These are phyloP conservation scores for Stenurella melanura DNA, from an alignment of 2,888 invertebrate species.

Conservation along the genomic window DNA sequence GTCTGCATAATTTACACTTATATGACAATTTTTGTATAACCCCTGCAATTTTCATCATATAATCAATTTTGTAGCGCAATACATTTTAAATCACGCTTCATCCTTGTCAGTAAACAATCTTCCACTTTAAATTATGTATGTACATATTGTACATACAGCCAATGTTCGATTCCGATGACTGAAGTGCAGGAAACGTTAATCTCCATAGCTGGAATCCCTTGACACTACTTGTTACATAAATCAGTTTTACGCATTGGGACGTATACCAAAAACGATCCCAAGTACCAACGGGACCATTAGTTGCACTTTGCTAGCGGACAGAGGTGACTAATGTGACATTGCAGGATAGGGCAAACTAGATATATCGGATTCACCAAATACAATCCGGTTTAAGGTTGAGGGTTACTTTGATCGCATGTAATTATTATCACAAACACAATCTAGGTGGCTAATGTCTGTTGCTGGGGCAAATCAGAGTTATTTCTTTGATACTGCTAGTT, in stretches of 20 bases:
- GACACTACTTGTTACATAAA: constrained; percentile 14
- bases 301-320: background rate
- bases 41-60: too few relatives aligned
- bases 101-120: too few relatives aligned
- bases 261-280: constrained; percentile 10
- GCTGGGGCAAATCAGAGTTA: too few relatives aligned
- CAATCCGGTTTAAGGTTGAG: background rate
- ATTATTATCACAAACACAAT: background rate
- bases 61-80: too few relatives aligned
- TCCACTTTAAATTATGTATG: too few relatives aligned
- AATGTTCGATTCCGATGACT: background rate
- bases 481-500: too few relatives aligned
- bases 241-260: constrained; percentile 10
- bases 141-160: background rate
- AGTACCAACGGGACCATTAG: constrained; percentile 9
- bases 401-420: constrained; percentile 3
- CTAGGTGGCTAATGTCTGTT: background rate
- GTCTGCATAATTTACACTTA: too few relatives aligned
- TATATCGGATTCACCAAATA: background rate
- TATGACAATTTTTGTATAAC: too few relatives aligned
- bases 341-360: background rate
- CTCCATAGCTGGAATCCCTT: background rate
- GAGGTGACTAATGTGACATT: background rate
- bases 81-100: too few relatives aligned
- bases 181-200: background rate